A percentile compares a stretch with the other conserved stretches of the same genome.
Conservation (phyloP, 1,140 invertebrate species). For the Theocolax elegans region DNA sequence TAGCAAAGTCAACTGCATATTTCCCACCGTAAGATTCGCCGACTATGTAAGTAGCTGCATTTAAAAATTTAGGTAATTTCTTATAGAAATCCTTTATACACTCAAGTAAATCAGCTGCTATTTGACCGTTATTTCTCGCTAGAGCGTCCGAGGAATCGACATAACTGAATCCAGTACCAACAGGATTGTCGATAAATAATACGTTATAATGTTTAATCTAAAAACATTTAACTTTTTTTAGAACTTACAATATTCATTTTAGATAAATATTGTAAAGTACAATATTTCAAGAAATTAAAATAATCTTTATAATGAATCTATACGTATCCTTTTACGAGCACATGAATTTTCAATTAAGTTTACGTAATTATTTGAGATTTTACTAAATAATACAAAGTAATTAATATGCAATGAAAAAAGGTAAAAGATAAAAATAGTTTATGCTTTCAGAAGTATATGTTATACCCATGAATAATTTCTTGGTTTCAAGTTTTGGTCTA, state of each 20-base stretch:
- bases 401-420: no score
- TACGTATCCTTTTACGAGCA: not conserved
- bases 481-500: constrained; percentile 73
- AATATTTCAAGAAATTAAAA: not conserved
- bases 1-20: constrained; percentile 84
- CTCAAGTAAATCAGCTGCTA: constrained; percentile 81
- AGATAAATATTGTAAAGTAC: constrained; percentile 24
- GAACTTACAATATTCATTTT: no score
- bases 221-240: constrained; percentile 23
- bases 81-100: constrained; percentile 76
- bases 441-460: no score
- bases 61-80: constrained; percentile 74
- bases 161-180: constrained; percentile 90
- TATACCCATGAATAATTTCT: constrained; percentile 83
- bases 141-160: constrained; percentile 71
- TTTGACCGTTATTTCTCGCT: constrained; percentile 77
- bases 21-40: constrained; percentile 91
- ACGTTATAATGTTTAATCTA: constrained; percentile 81
- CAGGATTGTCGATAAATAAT: constrained; percentile 89
- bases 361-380: constrained; percentile 44
- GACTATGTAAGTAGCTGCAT: constrained; percentile 82
- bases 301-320: not conserved
- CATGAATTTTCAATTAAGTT: not conserved
- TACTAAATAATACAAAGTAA: constrained; percentile 46
- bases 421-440: no score